phyloP scores from a whole-genome alignment of 2,113 vertebrate genomes.

The Castor canadensis region DNA sequence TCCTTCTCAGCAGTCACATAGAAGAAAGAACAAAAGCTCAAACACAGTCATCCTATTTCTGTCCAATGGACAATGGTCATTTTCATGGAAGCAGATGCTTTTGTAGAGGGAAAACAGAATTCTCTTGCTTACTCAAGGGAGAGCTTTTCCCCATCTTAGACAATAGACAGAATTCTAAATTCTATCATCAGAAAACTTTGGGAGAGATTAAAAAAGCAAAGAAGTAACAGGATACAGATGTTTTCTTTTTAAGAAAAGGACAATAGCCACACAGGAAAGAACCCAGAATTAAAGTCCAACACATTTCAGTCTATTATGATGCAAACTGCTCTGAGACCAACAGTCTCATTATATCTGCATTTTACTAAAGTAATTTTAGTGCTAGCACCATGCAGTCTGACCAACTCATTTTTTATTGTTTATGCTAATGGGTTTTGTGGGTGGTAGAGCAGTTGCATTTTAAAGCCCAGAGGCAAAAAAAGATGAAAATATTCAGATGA shows the following conservation, averaged over 20 bases:
- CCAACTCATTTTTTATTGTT: slow-evolving; percentile 73
- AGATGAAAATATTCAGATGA: slow-evolving; percentile 68
- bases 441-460: slow-evolving; percentile 68
- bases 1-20: background rate
- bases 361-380: slow-evolving; percentile 67
- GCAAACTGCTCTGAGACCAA: slow-evolving; percentile 20
- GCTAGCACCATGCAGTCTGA: slow-evolving; percentile 19
- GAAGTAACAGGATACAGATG: slow-evolving; percentile 5
- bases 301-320: background rate
- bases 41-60: background rate
- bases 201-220: background rate
- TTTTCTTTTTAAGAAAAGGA: slow-evolving; percentile 21
- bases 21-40: too few species aligned
- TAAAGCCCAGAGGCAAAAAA: slow-evolving; percentile 56
- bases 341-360: slow-evolving; percentile 41
- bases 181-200: slow-evolving; percentile 23
- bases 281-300: background rate
- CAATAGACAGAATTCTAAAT: slow-evolving; percentile 46
- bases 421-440: slow-evolving; percentile 75
- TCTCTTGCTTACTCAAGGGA: background rate
- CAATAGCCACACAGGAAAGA: slow-evolving; percentile 9
- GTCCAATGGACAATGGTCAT: background rate
- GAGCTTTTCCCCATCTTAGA: background rate
- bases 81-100: background rate
- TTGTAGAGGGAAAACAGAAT: background rate